Percentiles rank a stretch among this genome's conserved stretches.
phyloP scores from a whole-genome alignment of 1,140 invertebrate genomes.

The Babylonia areolata region DNA sequence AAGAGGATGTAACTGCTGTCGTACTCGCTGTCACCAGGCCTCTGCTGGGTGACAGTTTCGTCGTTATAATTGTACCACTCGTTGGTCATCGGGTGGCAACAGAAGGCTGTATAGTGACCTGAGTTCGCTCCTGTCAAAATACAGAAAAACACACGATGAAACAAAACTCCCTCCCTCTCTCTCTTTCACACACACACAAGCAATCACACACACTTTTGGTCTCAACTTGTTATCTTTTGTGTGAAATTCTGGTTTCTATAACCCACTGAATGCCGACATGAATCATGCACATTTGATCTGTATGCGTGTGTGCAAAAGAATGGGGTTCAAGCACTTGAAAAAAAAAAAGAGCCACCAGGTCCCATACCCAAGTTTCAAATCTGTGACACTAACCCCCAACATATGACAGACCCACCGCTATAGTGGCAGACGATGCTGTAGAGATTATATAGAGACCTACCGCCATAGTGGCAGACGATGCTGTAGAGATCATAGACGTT shows the following conservation, averaged over 20 bases:
- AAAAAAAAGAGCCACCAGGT: too few species aligned
- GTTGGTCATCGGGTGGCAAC: slow-evolving; percentile 83
- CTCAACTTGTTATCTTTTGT: too few species aligned
- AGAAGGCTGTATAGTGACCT: slow-evolving; percentile 84
- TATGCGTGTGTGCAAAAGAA: too few species aligned
- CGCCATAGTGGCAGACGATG: slow-evolving; percentile 85
- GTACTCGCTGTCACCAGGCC: slow-evolving; percentile 81
- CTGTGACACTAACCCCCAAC: too few species aligned
- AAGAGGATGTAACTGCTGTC: slow-evolving; percentile 84
- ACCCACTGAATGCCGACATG: too few species aligned
- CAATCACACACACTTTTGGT: too few species aligned
- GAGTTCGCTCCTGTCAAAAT: slow-evolving; percentile 80
- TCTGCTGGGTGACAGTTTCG: slow-evolving; percentile 79
- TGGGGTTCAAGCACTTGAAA: too few species aligned
- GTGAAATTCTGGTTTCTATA: too few species aligned
- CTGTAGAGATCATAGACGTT: slow-evolving; percentile 82
- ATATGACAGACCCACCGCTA: slow-evolving; percentile 79
- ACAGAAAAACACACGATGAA: neutral
- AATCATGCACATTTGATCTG: too few species aligned
- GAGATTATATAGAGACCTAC: slow-evolving; percentile 81
- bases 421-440: slow-evolving; percentile 85
- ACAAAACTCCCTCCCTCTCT: too few species aligned
- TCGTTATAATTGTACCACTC: slow-evolving; percentile 92
- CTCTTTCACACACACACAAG: too few species aligned
- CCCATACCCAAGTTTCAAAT: too few species aligned